Evolutionary conservation across 2,797 vertebrate species (phyloP).

Genomic region (Enteromius fasciolatus): DNA sequence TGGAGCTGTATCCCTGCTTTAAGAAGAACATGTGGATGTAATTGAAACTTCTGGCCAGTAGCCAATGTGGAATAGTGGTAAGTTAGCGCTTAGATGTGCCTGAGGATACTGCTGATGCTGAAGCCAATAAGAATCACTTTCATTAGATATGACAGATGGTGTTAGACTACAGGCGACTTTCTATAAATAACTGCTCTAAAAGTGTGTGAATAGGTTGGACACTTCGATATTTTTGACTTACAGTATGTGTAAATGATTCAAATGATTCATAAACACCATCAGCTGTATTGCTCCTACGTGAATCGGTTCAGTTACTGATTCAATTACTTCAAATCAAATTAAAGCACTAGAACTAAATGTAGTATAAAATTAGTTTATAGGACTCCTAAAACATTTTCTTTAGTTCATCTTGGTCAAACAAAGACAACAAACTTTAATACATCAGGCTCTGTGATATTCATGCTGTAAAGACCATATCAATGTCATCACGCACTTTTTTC

Average conservation of each 20-base stretch:
- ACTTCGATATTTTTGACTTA: background rate
- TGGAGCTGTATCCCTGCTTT: background rate
- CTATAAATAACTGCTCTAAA: conserved; percentile 2
- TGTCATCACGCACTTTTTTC: background rate
- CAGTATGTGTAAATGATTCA: background rate
- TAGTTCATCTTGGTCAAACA: background rate
- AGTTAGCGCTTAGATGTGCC: conserved; percentile 1
- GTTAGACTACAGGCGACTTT: background rate
- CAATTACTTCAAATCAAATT: conserved; percentile 15
- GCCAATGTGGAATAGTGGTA: background rate
- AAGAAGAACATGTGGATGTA: background rate
- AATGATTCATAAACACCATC: background rate
- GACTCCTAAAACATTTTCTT: background rate
- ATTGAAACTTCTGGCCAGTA: conserved; percentile 11
- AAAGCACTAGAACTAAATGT: background rate
- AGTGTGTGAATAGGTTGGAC: background rate
- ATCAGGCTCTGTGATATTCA: background rate
- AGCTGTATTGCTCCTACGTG: background rate
- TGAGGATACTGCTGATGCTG: conserved; percentile 1
- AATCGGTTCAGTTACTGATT: background rate
- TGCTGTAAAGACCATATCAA: conserved; percentile 12
- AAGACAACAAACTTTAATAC: background rate
- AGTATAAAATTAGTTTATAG: background rate
- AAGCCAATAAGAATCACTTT: conserved; percentile 15
- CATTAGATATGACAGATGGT: conserved; percentile 18